These are phyloP conservation scores for Orthonyx spaldingii DNA, from an alignment of 2,113 vertebrate species.

Conservation along the genomic window DNA sequence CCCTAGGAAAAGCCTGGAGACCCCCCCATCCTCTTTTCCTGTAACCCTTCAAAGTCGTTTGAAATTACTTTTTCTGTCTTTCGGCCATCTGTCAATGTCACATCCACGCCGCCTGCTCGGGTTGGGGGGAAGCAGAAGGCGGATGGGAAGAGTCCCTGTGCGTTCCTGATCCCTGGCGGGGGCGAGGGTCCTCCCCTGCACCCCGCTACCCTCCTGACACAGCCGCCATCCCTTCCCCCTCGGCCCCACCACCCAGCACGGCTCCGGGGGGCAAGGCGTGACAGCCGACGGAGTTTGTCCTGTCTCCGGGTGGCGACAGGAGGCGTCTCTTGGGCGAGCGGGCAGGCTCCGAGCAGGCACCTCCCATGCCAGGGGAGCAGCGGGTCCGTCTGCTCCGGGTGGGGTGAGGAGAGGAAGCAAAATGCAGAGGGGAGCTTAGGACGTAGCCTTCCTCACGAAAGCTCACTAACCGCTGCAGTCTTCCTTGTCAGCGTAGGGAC, in stretches of 20 bases:
- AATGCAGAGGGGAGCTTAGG: neutral
- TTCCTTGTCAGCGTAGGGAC: neutral
- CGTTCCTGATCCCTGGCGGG: neutral
- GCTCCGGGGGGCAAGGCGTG: neutral
- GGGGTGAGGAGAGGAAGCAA: neutral
- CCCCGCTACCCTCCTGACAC: no score
- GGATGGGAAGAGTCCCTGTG: slow-evolving; percentile 50
- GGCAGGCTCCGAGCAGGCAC: rapidly evolving
- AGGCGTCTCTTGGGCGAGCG: neutral
- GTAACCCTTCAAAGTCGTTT: slow-evolving; percentile 69
- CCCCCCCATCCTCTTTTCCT: neutral
- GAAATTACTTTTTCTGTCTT: slow-evolving; percentile 76
- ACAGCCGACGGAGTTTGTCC: neutral
- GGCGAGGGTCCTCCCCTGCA: neutral
- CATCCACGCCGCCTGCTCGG: slow-evolving; percentile 52
- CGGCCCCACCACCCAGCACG: neutral
- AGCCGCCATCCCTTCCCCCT: neutral
- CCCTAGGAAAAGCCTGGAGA: neutral
- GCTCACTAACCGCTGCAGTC: neutral
- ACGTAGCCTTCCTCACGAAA: neutral
- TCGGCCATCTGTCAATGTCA: slow-evolving; percentile 80
- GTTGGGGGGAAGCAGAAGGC: neutral
- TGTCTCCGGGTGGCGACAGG: neutral
- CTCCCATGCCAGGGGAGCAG: no score
- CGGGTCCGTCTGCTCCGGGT: neutral